A percentile compares a stretch with the other conserved stretches of the same genome.
phyloP scores from a whole-genome alignment of 2,797 vertebrate genomes.

The Lagorchestes hirsutus region DNA sequence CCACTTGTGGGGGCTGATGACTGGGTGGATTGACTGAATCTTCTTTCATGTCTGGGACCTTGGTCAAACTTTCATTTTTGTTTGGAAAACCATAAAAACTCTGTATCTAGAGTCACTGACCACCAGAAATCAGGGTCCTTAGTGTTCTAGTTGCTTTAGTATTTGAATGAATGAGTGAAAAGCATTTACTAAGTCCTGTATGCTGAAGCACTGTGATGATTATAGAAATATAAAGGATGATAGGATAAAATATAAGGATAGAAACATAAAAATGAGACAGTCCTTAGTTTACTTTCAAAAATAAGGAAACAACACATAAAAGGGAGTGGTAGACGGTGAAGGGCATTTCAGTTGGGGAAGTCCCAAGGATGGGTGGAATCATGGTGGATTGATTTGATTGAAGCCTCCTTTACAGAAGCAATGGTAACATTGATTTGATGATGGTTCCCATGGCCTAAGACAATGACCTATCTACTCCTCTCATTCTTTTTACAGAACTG shows the following conservation, averaged over 20 bases:
- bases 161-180: background rate
- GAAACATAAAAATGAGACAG: background rate
- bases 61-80: background rate
- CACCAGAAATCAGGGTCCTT: background rate
- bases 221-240: background rate
- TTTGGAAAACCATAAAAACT: background rate
- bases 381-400: background rate
- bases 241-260: background rate
- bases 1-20: background rate
- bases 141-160: background rate
- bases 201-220: background rate
- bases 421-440: background rate
- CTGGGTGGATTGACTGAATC: background rate
- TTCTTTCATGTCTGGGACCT: background rate
- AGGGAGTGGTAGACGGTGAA: background rate
- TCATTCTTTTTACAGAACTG: slow-evolving; percentile 89
- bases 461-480: background rate
- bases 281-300: background rate
- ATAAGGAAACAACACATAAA: background rate
- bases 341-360: background rate
- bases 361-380: background rate
- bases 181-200: background rate
- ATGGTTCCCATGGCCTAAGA: background rate
- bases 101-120: background rate
- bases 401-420: background rate